Evolutionary conservation across 2,113 vertebrate genomes (phyloP).

Genomic region (Echinops telfairi): DNA sequence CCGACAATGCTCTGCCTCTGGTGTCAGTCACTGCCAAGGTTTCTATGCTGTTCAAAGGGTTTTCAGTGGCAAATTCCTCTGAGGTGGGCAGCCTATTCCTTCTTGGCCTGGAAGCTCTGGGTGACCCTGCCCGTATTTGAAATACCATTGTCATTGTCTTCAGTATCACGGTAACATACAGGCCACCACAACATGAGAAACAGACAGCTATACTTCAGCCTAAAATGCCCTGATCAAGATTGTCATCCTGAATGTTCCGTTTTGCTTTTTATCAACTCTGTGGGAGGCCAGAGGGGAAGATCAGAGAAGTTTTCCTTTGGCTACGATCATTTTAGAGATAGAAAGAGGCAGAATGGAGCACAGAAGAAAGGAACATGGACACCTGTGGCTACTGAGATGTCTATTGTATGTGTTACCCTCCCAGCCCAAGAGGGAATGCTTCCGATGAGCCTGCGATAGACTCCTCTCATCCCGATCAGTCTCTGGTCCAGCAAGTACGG

Average conservation of each 20-base stretch:
- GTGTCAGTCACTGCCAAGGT: no score
- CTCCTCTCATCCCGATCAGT: not conserved
- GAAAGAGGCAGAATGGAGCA: slow-evolving; percentile 18
- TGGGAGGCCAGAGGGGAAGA: slow-evolving; percentile 25
- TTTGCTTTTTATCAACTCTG: slow-evolving; percentile 37
- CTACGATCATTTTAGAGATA: slow-evolving; percentile 3
- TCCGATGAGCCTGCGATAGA: not conserved
- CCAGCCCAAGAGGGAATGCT: not conserved
- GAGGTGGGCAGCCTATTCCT: no score
- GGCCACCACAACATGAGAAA: no score
- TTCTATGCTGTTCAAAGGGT: no score
- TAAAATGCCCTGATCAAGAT: not conserved
- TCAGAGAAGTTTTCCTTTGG: not conserved
- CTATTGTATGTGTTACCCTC: not conserved
- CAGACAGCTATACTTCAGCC: not conserved
- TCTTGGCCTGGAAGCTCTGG: no score
- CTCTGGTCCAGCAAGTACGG: not conserved
- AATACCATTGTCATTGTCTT: no score
- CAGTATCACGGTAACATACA: no score
- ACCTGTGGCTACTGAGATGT: not conserved
- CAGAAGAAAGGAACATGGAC: not conserved
- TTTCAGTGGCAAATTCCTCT: no score
- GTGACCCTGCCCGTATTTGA: no score
- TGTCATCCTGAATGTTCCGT: not conserved
- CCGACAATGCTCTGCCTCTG: no score